A percentile compares a stretch with the other conserved stretches of the same genome.
Evolutionary conservation across 2,888 invertebrate species (phyloP).

Genomic region (Cerceris ruficornis): DNA sequence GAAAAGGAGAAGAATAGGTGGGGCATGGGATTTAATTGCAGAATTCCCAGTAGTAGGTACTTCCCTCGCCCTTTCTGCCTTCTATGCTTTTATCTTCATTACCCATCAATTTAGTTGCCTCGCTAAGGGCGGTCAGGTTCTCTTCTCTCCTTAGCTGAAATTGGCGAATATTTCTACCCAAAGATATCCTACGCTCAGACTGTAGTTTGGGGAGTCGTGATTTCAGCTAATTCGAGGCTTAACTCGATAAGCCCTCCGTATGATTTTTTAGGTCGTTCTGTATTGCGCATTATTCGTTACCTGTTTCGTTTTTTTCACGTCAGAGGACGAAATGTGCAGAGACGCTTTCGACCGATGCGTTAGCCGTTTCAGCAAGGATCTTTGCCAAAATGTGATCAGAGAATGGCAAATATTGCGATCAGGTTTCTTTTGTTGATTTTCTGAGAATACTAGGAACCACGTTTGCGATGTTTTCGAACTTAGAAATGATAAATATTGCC

Average conservation of each 20-base stretch:
- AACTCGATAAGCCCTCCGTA: conserved; percentile 56
- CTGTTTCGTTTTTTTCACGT: not conserved
- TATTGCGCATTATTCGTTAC: not conserved
- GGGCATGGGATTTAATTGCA: conserved; percentile 61
- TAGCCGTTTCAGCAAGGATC: no score
- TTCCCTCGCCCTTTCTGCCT: conserved; percentile 13
- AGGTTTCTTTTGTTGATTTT: no score
- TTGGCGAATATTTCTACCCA: conserved; percentile 56
- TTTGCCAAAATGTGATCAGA: no score
- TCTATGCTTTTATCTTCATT: conserved; percentile 63
- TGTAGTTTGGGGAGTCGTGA: conserved; percentile 41
- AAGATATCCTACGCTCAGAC: conserved; percentile 27
- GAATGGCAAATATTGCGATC: no score
- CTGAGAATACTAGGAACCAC: no score
- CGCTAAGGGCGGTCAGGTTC: conserved; percentile 36
- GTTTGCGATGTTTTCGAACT: no score
- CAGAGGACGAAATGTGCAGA: no score
- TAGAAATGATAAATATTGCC: no score
- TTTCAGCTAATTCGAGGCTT: conserved; percentile 45
- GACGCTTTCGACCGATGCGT: no score
- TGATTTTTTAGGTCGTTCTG: not conserved
- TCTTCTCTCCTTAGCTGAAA: conserved; percentile 40
- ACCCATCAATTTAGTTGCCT: conserved; percentile 55
- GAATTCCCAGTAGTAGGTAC: conserved; percentile 44
- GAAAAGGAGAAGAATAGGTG: conserved; percentile 31